These are phyloP conservation scores for Lathronympha strigana DNA, from an alignment of 2,888 invertebrate genomes.

Conservation along the genomic window DNA sequence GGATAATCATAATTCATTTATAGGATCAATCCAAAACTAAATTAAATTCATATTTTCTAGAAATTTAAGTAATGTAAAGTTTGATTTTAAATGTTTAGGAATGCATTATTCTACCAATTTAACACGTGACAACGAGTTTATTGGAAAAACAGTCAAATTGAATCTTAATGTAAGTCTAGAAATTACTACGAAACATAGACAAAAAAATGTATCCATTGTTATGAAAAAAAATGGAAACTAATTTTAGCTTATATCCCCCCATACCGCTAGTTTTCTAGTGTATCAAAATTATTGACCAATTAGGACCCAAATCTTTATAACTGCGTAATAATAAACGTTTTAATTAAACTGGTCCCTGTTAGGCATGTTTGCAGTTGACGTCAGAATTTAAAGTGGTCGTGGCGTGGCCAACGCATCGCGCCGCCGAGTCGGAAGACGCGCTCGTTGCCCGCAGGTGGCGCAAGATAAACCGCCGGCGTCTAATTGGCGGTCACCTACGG, in stretches of 20 bases:
- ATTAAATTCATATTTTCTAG: slow-evolving; percentile 23
- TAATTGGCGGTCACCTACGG: slow-evolving; percentile 68
- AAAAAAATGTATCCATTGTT: no score
- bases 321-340: not conserved
- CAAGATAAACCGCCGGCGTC: slow-evolving; percentile 61
- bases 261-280: no score
- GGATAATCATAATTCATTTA: slow-evolving; percentile 21
- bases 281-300: no score
- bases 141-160: no score
- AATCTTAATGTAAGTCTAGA: no score
- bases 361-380: slow-evolving; percentile 13
- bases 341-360: not conserved
- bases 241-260: no score
- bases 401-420: slow-evolving; percentile 11
- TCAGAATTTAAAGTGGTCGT: slow-evolving; percentile 14
- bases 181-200: no score
- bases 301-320: not conserved
- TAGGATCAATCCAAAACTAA: slow-evolving; percentile 35
- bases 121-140: no score
- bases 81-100: not conserved
- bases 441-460: slow-evolving; percentile 65
- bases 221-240: no score
- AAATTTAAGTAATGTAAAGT: slow-evolving; percentile 10
- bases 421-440: slow-evolving; percentile 53
- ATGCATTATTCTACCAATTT: no score